These are phyloP conservation scores for Pachyrhynchus sulphureomaculatus DNA, from an alignment of 1,140 invertebrate genomes.

Conservation along the genomic window DNA sequence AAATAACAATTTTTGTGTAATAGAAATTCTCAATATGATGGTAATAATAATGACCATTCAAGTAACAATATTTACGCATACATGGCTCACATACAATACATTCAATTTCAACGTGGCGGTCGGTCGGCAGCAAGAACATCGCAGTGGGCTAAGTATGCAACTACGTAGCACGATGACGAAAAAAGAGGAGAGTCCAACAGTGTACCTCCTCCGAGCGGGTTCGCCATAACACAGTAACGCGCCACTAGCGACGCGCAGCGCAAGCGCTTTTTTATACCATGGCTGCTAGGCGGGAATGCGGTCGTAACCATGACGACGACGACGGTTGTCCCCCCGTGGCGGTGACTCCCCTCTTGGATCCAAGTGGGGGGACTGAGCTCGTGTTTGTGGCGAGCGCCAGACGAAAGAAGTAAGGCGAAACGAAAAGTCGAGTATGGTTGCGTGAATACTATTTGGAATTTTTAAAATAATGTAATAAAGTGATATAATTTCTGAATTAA, in stretches of 20 bases:
- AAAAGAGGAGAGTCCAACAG: constrained; percentile 34
- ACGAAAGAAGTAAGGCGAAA: background rate
- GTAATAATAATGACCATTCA: too few relatives aligned
- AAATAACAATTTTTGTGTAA: too few relatives aligned
- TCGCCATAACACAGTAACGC: constrained; percentile 45
- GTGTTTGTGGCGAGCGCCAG: background rate
- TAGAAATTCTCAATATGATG: too few relatives aligned
- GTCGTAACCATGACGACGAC: constrained; percentile 53
- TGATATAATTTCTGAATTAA: too few relatives aligned
- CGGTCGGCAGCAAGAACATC: constrained; percentile 1
- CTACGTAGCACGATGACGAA: constrained; percentile 14
- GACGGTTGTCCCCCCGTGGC: constrained; percentile 47
- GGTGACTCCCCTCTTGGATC: constrained; percentile 12
- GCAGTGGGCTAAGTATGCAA: constrained; percentile 20
- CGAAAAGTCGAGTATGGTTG: background rate
- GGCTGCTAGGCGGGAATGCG: constrained; percentile 55
- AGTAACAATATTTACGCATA: too few relatives aligned
- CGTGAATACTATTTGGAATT: too few relatives aligned
- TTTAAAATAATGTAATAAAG: too few relatives aligned
- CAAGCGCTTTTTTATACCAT: constrained; percentile 51
- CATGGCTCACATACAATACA: too few relatives aligned
- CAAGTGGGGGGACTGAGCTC: background rate
- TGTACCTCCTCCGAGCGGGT: constrained; percentile 39
- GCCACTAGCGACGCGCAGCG: constrained; percentile 41
- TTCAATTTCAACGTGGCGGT: background rate